Conservation (phyloP, 2,113 vertebrate species). For the Gymnobelideus leadbeateri region DNA sequence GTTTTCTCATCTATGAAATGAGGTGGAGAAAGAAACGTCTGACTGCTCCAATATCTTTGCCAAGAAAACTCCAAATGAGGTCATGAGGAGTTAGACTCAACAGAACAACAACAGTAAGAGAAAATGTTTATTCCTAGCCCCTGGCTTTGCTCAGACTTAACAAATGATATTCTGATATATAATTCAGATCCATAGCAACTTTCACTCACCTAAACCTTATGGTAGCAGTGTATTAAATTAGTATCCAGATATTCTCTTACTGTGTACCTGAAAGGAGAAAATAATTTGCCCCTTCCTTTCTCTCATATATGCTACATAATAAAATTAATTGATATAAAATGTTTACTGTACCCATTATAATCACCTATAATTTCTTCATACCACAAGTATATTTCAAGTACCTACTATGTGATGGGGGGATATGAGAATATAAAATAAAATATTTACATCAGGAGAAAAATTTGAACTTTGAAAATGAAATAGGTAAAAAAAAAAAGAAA, state of each 20-base stretch:
- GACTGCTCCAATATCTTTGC: not conserved
- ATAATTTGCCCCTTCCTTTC: conserved; percentile 25
- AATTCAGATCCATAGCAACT: conserved; percentile 14
- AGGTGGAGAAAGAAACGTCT: not conserved
- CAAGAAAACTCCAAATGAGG: not conserved
- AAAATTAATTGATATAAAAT: conserved; percentile 34
- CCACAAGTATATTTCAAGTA: conserved; percentile 16
- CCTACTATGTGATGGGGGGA: not conserved
- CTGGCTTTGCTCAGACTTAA: not conserved
- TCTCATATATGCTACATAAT: conserved; percentile 31
- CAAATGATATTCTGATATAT: not conserved
- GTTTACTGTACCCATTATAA: conserved; percentile 37
- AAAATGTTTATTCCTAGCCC: not conserved
- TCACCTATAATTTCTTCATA: not conserved
- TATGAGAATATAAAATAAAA: not conserved
- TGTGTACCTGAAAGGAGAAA: not conserved
- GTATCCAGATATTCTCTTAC: not conserved
- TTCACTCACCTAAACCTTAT: not conserved
- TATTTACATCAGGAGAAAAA: not conserved
- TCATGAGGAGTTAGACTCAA: not conserved
- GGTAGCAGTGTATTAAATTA: not conserved
- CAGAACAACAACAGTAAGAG: not conserved
- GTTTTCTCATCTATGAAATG: not conserved
- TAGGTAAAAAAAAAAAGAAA: not conserved
- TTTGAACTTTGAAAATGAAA: not conserved